Base-by-base conservation (phyloP, 2,888 invertebrate genomes). In the Tiliacea citrago region DNA sequence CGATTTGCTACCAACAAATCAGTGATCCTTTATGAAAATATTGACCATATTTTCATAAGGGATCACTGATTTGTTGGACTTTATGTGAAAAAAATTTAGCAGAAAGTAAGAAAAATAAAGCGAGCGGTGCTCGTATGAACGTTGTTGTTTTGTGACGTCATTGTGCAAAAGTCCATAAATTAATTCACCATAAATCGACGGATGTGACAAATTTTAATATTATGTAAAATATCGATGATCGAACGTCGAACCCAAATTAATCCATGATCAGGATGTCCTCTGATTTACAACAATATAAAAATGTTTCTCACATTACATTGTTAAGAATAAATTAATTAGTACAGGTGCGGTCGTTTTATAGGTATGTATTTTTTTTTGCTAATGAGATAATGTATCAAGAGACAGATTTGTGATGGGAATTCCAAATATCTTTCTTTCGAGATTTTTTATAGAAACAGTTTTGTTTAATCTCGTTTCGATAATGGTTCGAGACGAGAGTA, bases 201-300 rank as follows among this genome's bases (percentile, higher is more conserved):
- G 8, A 0, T 35, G 63, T 73, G 72, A 79, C 67, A 67, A 58
- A 29, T 68, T 68, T 63, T 47, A 68, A 29, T 68, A 70, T 63
- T 47, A 68, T 13, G 13, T 62, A 65, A 73, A 65, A 74, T 61
- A 77, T 72, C 57, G 67, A 75, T 67, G 73, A 69, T 55, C 60
- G n/a, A 74, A 71, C 45, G n/a, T 45, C 29, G n/a, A 73, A 63
- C 35, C 21, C 12, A 21, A 70, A 75, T 65, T 21, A 58, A 73
- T 29, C 6, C 10, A 21, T 21, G 60, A 76, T 65, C 70, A 80
- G 73, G 80, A 83, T 76, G 76, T 65, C 21, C 1, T 24, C 2
- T 76, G 60, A 80, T 81, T 77, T 68, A 82, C 29, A 58, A 51
- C 68, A 13, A 51, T 65, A 24, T 71, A 68, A 76, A 74, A 60